Base-by-base conservation (phyloP, 2,888 invertebrate species). In the Unio delphinus region DNA sequence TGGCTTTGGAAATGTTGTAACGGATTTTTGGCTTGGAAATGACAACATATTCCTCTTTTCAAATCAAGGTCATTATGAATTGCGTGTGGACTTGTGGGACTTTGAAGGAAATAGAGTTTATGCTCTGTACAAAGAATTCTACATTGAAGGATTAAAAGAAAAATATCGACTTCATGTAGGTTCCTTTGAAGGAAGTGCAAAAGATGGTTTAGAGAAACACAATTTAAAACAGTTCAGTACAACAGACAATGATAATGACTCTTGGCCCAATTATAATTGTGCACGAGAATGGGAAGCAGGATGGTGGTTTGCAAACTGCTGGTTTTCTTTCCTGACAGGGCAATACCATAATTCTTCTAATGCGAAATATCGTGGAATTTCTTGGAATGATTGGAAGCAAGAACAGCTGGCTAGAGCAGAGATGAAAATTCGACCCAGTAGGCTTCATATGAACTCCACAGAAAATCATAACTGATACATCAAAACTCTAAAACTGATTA, bases 241-340 rank as follows among this genome's bases (percentile, higher is more conserved):
- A 0, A 93, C 94, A 67, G 97, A 97, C 89, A 93, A 93, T 61
- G 97, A 98, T 89, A 93, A 96, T 83, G 97, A 98, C 87, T 95
- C 94, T 80, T 96, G 96, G 69, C 73, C 76, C 7, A 86, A 86
- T 28, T 95, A 95, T 30, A 94, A 97, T 90, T 97, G 97, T 91
- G 97, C 97, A 64, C 94, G 93, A 74, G 96, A 96, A 91, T 97
- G 97, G 92, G 95, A 95, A 88, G 96, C 96, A 26, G 97, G 97
- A 57, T 97, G 97, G 97, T 97, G 97, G 97, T 97, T 95, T 91
- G 95, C 95, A 73, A 96, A 96, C 90, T 97, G 97, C 91, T 97
- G 97, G 90, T 96, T 96, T 86, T 96, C 95, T 34, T 96, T 97
- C 91, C 93, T 97, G 76, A 97, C 97, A 88, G 97, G 97, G 20